phyloP scores from a whole-genome alignment of 2,888 invertebrate genomes.

The Brachylomia viminalis region DNA sequence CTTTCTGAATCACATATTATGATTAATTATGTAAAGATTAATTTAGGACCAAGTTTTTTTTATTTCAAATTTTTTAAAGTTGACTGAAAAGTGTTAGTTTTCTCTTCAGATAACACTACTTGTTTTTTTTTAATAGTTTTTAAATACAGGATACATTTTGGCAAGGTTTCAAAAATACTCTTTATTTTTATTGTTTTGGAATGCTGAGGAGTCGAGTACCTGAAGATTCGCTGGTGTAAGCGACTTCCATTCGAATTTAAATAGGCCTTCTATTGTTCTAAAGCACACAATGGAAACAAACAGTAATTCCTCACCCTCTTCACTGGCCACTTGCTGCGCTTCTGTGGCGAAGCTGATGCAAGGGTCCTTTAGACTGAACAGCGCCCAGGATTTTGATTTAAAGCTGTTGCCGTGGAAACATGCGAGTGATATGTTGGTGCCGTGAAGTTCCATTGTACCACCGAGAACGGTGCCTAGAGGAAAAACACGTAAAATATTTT shows the following conservation, averaged over 20 bases:
- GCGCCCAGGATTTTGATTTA: constrained; percentile 98
- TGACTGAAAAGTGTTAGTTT: too few relatives aligned
- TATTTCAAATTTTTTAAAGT: too few relatives aligned
- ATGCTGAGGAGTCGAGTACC: background rate
- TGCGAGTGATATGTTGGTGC: constrained; percentile 97
- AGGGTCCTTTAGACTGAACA: constrained; percentile 98
- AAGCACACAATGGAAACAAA: background rate
- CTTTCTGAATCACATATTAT: background rate
- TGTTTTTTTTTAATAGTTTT: too few relatives aligned
- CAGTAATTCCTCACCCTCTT: constrained; percentile 87
- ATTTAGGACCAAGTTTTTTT: too few relatives aligned
- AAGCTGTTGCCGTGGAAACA: constrained; percentile 99
- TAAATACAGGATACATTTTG: too few relatives aligned
- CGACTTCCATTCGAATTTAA: too few relatives aligned
- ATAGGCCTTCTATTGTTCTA: background rate
- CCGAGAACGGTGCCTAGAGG: constrained; percentile 94
- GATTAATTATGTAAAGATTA: too few relatives aligned
- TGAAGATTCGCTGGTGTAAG: background rate
- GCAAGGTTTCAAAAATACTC: too few relatives aligned
- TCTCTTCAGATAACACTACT: too few relatives aligned
- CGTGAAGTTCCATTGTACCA: constrained; percentile 96
- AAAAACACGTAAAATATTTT: background rate
- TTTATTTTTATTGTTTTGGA: background rate
- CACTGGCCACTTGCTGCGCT: constrained; percentile 95
- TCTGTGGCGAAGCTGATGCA: constrained; percentile 98